Evolutionary conservation across 2,113 vertebrate species (phyloP).

Genomic region (Uria lomvia): DNA sequence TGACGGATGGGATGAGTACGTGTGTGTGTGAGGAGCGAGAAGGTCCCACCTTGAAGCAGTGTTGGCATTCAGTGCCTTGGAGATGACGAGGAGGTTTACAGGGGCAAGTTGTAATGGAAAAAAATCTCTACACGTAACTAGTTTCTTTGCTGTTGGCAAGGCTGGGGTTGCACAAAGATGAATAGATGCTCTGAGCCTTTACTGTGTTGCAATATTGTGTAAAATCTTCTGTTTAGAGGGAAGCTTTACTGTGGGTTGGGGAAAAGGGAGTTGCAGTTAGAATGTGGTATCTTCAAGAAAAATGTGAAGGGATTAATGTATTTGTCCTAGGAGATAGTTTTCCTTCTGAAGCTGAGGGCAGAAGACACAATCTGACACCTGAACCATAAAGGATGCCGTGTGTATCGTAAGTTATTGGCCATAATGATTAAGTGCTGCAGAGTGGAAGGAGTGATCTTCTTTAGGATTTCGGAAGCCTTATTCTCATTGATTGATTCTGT

Average conservation of each 20-base stretch:
- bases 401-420: not conserved
- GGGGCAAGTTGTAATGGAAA: not conserved
- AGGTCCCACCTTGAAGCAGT: not conserved
- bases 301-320: not conserved
- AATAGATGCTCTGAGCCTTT: not conserved
- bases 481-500: not conserved
- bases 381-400: not conserved
- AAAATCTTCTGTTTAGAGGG: not conserved
- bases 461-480: not conserved
- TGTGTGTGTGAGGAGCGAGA: not conserved
- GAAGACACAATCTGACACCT: not conserved
- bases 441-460: not conserved
- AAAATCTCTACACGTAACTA: not conserved
- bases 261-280: not conserved
- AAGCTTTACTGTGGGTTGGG: not conserved
- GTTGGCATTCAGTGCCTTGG: fast-evolving
- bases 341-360: not conserved
- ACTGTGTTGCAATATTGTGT: not conserved
- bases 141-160: not conserved
- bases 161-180: not conserved
- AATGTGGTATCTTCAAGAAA: not conserved
- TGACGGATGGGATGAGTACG: not conserved
- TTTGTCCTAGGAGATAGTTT: not conserved
- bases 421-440: not conserved
- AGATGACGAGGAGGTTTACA: not conserved